These are phyloP conservation scores for Heliconius eleuchia DNA, from an alignment of 1,140 invertebrate species.

Conservation along the genomic window DNA sequence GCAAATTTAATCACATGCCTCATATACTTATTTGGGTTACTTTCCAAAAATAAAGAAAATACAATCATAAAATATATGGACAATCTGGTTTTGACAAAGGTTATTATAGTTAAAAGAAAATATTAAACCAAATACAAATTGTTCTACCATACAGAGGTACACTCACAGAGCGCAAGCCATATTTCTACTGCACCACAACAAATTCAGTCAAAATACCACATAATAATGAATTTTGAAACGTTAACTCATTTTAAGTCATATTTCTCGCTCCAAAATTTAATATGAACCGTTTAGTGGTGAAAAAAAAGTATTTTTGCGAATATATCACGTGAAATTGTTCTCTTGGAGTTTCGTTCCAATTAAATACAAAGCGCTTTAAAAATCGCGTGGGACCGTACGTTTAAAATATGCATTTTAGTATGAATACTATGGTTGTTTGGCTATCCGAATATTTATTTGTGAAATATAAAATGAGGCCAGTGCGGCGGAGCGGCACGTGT, in stretches of 20 bases:
- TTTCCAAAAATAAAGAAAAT: no score
- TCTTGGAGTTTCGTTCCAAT: conserved; percentile 39
- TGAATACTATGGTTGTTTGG: background rate
- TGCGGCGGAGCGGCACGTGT: background rate
- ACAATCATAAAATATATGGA: no score
- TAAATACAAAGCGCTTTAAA: conserved; percentile 38
- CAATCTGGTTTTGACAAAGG: no score
- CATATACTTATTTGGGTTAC: no score
- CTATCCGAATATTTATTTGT: background rate
- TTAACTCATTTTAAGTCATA: conserved; percentile 25
- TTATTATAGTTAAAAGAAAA: background rate
- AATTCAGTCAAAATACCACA: background rate
- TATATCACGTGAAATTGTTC: conserved; percentile 41
- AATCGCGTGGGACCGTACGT: conserved; percentile 23
- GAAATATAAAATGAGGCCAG: background rate
- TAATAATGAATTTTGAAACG: conserved; percentile 29
- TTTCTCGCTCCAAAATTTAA: conserved; percentile 34
- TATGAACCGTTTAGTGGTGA: conserved; percentile 33
- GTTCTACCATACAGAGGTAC: background rate
- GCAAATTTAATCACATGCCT: no score
- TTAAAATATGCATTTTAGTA: conserved; percentile 9
- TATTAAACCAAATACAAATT: background rate
- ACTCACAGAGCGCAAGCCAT: background rate
- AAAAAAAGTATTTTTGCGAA: conserved; percentile 25
- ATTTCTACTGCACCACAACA: background rate